Base-by-base conservation (phyloP, 2,888 invertebrate genomes). In the Philereme transversata region DNA sequence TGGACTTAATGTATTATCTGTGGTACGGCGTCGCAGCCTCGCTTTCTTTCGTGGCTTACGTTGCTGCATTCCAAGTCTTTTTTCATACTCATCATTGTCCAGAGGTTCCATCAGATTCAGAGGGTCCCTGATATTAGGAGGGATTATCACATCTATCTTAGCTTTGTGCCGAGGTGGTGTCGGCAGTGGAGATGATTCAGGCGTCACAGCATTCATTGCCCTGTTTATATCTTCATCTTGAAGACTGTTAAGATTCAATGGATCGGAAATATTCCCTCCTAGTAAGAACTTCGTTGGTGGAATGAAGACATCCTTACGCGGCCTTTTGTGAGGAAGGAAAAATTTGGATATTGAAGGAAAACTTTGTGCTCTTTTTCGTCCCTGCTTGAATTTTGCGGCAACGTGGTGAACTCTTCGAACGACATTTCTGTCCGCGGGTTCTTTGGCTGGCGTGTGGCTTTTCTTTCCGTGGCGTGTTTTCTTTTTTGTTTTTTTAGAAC, bases 211-310 rank as follows among this genome's bases (percentile, higher is more conserved):
- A 87, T 97, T 97, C 94, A 97, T 96, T 5, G 96, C 96, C 71
- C 96, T 93, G 75, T 95, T 95, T 22, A 95, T 92, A 73, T 96
- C 96, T 81, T 96, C 96, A 82, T 96, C 96, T 86, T 96, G 97
- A 74, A 99, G 93, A 79, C 98, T 98, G 79, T 97, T 98, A 64
- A 99, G 88, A 90, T 99, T 99, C 49, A 99, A 88, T 0, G 99
- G 99, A 93, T 99, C 99, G 71, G 96, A 96, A 71, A 98, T 98
- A 85, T 98, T 99, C 6, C 99, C 99, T 48, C 99, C 99, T 3
- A 99, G 93, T 4, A 98, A 90, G 87, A 99, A 99, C 85, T 98
- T 98, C 0, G 97, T 97, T 0, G 99, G 98, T 54, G 97, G 96
- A 75, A 97, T 96, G 70, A 96, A 94, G 57, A 94, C 94, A 70